Conservation (phyloP, 37 sponge, comb jelly and placozoan species). For the Halisarca cf. caerulea region DNA sequence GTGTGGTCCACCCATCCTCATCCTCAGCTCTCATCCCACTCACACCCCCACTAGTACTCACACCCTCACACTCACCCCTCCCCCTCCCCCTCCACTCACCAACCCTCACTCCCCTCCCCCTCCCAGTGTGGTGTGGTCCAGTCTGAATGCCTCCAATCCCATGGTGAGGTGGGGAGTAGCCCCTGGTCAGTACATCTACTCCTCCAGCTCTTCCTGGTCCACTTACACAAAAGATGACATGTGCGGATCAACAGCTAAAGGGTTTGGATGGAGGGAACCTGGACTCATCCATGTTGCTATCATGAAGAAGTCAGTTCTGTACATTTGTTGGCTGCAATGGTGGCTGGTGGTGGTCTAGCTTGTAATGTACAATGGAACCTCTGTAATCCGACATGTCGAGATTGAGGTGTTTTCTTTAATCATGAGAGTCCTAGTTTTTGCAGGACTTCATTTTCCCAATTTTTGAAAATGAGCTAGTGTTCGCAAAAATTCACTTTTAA, state of each 20-base stretch:
- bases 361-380: too few species aligned
- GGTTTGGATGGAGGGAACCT: conserved; percentile 67
- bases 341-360: too few species aligned
- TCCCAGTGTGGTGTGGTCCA: conserved; percentile 63
- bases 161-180: conserved; percentile 48
- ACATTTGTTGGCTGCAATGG: not conserved
- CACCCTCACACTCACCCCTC: not conserved
- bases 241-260: conserved; percentile 77
- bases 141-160: conserved; percentile 39
- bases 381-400: too few species aligned
- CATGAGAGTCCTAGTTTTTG: too few species aligned
- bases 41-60: not conserved
- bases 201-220: conserved; percentile 6
- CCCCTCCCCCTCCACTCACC: not conserved
- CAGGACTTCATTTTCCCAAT: too few species aligned
- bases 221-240: conserved; percentile 76
- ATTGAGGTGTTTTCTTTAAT: too few species aligned
- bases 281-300: conserved; percentile 51
- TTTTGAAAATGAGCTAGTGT: too few species aligned
- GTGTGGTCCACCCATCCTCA: too few species aligned
- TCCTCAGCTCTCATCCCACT: not conserved
- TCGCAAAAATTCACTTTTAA: too few species aligned
- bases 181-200: conserved; percentile 29
- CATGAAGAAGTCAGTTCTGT: conserved; percentile 39
- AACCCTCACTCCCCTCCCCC: not conserved